Evolutionary conservation across 2,113 vertebrate genomes (phyloP).

Genomic region (Sitta europaea): DNA sequence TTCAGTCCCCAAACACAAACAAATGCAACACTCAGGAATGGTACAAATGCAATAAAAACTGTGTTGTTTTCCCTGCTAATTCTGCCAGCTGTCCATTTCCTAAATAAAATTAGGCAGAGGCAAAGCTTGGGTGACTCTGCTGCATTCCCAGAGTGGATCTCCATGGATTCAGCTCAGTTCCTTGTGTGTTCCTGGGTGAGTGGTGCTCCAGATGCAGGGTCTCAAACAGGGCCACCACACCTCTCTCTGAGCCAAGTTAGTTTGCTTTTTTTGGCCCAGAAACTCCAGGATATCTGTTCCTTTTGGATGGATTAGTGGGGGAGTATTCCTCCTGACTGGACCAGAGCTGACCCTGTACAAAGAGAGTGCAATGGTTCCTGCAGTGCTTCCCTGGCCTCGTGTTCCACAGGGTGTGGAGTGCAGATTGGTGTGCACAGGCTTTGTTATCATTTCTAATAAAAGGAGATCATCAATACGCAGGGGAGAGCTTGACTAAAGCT

Average conservation of each 20-base stretch:
- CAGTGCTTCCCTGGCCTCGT: neutral
- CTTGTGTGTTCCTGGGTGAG: neutral
- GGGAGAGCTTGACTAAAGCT: neutral
- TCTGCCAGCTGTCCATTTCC: neutral
- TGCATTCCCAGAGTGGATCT: neutral
- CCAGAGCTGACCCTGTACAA: rapidly evolving
- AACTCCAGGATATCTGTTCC: neutral
- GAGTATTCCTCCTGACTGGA: neutral
- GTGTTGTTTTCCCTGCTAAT: neutral
- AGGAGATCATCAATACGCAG: neutral
- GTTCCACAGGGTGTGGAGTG: neutral
- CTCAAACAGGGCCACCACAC: neutral
- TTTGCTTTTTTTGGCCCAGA: neutral
- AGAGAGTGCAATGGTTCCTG: neutral
- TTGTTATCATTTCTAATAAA: neutral
- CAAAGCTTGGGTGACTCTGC: neutral
- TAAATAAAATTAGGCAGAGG: neutral
- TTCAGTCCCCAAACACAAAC: neutral
- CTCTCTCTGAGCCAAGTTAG: neutral
- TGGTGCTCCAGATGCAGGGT: rapidly evolving
- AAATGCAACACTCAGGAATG: neutral
- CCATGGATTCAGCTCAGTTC: neutral
- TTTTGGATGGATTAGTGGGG: neutral
- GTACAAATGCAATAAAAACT: neutral
- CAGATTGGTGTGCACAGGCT: neutral